Percentiles rank a stretch among this genome's conserved stretches.
Evolutionary conservation across 1,140 invertebrate genomes (phyloP).

Genomic region (Pseudomyrmex sp.): DNA sequence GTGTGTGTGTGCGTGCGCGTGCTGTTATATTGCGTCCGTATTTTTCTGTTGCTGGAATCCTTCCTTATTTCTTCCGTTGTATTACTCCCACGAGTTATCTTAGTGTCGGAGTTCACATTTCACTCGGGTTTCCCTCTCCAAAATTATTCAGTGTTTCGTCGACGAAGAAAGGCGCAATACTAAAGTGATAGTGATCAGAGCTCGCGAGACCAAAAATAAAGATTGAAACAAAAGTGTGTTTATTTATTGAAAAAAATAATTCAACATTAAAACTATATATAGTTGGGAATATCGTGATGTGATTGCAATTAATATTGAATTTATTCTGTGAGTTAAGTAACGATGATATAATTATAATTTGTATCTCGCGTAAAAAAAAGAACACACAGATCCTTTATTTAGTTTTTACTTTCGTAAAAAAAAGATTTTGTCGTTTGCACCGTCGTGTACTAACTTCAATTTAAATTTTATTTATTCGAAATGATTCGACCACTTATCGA

Average conservation of each 20-base stretch:
- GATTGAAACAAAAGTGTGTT: neutral
- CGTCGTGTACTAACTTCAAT: neutral
- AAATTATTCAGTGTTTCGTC: neutral
- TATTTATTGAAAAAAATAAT: neutral
- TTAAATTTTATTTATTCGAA: neutral
- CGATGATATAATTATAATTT: too few species aligned
- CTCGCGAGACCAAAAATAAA: neutral
- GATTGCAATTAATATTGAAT: too few species aligned
- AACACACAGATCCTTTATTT: conserved; percentile 2
- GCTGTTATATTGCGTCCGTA: conserved; percentile 8
- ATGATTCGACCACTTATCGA: neutral
- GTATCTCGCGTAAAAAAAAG: neutral
- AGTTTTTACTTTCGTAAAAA: neutral
- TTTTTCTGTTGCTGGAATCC: conserved; percentile 31
- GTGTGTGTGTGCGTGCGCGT: neutral
- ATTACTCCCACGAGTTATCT: neutral
- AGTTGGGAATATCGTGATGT: neutral
- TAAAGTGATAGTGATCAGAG: too few species aligned
- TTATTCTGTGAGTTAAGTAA: too few species aligned
- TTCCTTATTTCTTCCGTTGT: conserved; percentile 27
- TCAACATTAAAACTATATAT: neutral
- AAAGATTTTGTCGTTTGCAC: neutral
- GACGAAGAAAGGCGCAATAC: neutral
- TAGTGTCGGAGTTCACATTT: conserved; percentile 15
- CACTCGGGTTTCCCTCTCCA: neutral